phyloP scores from a whole-genome alignment of 2,797 vertebrate genomes.

The Morus bassanus region DNA sequence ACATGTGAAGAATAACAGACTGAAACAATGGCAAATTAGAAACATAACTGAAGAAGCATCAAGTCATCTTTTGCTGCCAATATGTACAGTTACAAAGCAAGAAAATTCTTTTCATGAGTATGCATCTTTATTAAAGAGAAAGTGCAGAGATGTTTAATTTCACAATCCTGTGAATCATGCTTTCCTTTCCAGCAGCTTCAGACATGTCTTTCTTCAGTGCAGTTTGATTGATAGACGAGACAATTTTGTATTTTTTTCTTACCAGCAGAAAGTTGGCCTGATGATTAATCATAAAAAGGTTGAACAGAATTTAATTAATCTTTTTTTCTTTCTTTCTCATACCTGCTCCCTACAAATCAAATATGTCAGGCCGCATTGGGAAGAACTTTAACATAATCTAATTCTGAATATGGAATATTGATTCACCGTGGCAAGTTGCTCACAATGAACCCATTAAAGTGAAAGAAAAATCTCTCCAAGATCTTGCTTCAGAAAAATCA shows the following conservation, averaged over 20 bases:
- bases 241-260: neutral
- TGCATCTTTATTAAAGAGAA: neutral
- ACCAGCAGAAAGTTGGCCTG: neutral
- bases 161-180: neutral
- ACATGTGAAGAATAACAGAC: neutral
- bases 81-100: neutral
- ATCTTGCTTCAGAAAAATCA: neutral
- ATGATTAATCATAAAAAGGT: neutral
- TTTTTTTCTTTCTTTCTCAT: neutral
- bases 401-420: neutral
- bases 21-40: constrained; percentile 17
- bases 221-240: neutral
- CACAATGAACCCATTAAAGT: neutral
- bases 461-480: neutral
- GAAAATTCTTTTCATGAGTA: neutral
- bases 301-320: neutral
- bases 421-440: neutral
- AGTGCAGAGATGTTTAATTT: constrained; percentile 7
- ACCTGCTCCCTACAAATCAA: neutral
- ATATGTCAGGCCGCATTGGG: neutral
- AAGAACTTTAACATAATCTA: neutral
- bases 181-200: neutral
- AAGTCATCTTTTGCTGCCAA: neutral
- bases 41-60: neutral
- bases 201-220: neutral